A percentile compares a stretch with the other conserved stretches of the same genome.
phyloP scores from a whole-genome alignment of 2,113 vertebrate species.

The Paracanthobrama guichenoti region DNA sequence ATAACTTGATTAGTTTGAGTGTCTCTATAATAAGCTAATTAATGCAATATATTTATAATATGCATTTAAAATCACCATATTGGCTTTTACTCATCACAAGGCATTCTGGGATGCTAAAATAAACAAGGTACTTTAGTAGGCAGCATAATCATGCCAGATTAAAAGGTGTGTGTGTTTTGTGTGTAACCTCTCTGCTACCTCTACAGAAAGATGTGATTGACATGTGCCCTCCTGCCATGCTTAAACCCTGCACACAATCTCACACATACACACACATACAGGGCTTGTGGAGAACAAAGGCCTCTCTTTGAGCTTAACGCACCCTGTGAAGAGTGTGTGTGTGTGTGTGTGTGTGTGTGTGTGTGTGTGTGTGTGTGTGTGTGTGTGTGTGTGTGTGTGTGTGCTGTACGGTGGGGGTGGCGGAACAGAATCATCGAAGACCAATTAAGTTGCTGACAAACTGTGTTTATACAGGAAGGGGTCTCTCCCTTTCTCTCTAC shows the following conservation, averaged over 20 bases:
- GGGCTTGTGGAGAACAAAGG: constrained; percentile 45
- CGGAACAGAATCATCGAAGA: constrained; percentile 39
- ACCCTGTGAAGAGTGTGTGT: constrained; percentile 41
- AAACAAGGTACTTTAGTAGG: neutral
- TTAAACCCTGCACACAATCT: constrained; percentile 30
- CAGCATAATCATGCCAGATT: neutral
- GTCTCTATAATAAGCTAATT: neutral
- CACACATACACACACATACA: constrained; percentile 26
- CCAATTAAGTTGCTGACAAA: constrained; percentile 56
- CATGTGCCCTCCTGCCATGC: constrained; percentile 28
- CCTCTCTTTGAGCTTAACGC: constrained; percentile 46
- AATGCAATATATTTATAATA: neutral
- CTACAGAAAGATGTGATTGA: constrained; percentile 24
- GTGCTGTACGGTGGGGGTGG: constrained; percentile 22
- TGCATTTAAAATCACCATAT: neutral
- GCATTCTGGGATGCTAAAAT: neutral
- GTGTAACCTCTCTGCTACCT: neutral
- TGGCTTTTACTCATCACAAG: neutral
- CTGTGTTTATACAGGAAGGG: constrained; percentile 55
- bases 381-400: neutral
- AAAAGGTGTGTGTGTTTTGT: neutral
- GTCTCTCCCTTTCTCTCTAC: constrained; percentile 38
- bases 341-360: too few relatives aligned
- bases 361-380: too few relatives aligned
- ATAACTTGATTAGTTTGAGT: neutral